Evolutionary conservation across 2,888 invertebrate species (phyloP).

Genomic region (Tetragonisca angustula): DNA sequence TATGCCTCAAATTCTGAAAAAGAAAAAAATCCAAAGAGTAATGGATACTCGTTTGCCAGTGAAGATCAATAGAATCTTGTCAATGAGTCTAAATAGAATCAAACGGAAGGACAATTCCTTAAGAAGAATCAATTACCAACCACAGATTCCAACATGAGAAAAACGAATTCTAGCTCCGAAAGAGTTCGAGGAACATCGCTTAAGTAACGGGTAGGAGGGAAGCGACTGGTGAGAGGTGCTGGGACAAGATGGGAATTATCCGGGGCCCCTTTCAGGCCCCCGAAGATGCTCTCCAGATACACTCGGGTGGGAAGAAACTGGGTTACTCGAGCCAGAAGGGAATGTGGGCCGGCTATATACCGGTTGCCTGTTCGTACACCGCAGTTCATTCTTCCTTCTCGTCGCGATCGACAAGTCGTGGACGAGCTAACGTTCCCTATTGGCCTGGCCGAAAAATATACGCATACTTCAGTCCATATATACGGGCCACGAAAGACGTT

Average conservation of each 20-base stretch:
- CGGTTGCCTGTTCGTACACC: constrained; percentile 79
- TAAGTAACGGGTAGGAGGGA: constrained; percentile 44
- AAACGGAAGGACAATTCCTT: constrained; percentile 33
- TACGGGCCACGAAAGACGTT: constrained; percentile 11
- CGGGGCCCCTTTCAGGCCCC: constrained; percentile 62
- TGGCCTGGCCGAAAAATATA: constrained; percentile 18
- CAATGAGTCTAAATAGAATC: background rate
- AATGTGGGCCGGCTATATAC: constrained; percentile 83
- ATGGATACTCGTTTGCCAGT: background rate
- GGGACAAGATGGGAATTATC: constrained; percentile 54
- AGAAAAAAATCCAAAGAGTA: background rate
- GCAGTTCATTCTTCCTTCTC: constrained; percentile 80
- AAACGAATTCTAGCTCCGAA: constrained; percentile 47
- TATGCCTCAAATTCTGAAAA: no score
- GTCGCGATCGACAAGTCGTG: constrained; percentile 54
- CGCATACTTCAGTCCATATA: background rate
- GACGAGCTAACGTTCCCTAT: constrained; percentile 24
- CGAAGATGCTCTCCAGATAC: constrained; percentile 63
- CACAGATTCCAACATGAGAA: constrained; percentile 13
- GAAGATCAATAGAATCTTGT: background rate
- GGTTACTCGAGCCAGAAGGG: constrained; percentile 83
- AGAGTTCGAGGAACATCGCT: constrained; percentile 44
- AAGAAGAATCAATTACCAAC: constrained; percentile 33
- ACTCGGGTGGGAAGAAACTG: constrained; percentile 81
- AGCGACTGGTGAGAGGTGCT: constrained; percentile 53